Evolutionary conservation across 2,797 vertebrate species (phyloP).

Genomic region (Phoebastria nigripes): DNA sequence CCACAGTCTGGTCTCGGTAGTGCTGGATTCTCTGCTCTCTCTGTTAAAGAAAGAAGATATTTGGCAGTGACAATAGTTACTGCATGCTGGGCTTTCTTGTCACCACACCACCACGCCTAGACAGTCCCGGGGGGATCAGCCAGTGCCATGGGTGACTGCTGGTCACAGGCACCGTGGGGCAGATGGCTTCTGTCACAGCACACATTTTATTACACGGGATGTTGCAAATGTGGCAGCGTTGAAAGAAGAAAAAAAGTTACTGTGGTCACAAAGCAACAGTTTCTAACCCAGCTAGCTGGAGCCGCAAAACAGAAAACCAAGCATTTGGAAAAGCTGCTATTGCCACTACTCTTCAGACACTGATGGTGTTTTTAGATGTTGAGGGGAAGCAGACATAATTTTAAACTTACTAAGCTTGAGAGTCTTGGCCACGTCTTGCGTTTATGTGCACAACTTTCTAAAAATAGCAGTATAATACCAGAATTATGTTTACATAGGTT

Average conservation of each 20-base stretch:
- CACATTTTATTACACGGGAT: background rate
- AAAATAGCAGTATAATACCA: background rate
- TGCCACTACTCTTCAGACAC: background rate
- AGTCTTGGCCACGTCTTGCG: background rate
- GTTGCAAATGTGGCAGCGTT: background rate
- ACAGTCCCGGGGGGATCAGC: accelerated
- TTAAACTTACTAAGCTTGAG: background rate
- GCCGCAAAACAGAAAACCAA: background rate
- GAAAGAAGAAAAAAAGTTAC: background rate
- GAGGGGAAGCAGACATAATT: background rate
- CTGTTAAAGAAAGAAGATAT: background rate
- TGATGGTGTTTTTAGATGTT: background rate
- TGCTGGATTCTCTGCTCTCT: background rate
- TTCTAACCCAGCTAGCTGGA: background rate
- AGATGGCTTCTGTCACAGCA: background rate
- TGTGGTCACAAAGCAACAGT: background rate
- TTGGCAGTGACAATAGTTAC: background rate
- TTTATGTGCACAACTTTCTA: background rate
- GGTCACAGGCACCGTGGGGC: background rate
- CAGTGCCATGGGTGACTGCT: background rate
- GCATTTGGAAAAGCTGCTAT: background rate
- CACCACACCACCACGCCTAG: accelerated
- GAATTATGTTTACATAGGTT: background rate
- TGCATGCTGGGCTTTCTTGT: background rate
- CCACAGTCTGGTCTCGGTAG: background rate